Evolutionary conservation across 1,140 invertebrate genomes (phyloP), one percentile per base, ranked within the genome.

Genomic region (Apis mellifera): DNA sequence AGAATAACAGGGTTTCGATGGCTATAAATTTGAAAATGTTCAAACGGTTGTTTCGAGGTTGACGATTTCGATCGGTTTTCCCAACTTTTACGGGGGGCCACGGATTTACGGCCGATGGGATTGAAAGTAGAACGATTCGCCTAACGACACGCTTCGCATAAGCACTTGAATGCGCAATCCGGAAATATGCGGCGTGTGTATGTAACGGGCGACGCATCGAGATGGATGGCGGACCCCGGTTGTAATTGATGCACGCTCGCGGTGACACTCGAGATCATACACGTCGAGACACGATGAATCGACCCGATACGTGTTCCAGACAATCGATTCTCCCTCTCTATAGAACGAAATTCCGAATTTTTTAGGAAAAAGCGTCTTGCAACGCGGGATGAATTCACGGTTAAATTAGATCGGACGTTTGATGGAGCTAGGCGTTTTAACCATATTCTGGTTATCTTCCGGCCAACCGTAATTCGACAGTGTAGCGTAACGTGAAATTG

Each of bases 81-180:
- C 13, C 32, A 62, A 72, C 19, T 65, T 80, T 73, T 57, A 50
- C 60, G 13, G n/a, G n/a, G n/a, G n/a, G n/a, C n/a, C n/a, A n/a
- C 52, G n/a, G 42, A 78, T 78, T 66, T 65, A 55, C 60, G 69
- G n/a, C 9, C 50, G 13, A 1, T 17, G 23, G 48, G 42, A 57
- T 32, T 48, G 42, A 68, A 81, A 81, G 75, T 68, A 81, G 79
- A 75, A 68, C 79, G 72, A 75, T 74, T 66, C 60, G 75, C 62
- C 79, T 59, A 68, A 60, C 62, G 79, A 75, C 71, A 68, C 54
- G 71, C 42, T 81, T 32, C 62, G n/a, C 78, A 11, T 66, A 81
- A 81, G 48, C 78, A 60, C 69, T 78, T n/a, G 76, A 73, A 65
- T 50, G 60, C 68, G 12, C 9, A 9, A 17, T 55, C n/a, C 60